phyloP scores from a whole-genome alignment of 2,888 invertebrate genomes.

The Onthophagus sagittarius region DNA sequence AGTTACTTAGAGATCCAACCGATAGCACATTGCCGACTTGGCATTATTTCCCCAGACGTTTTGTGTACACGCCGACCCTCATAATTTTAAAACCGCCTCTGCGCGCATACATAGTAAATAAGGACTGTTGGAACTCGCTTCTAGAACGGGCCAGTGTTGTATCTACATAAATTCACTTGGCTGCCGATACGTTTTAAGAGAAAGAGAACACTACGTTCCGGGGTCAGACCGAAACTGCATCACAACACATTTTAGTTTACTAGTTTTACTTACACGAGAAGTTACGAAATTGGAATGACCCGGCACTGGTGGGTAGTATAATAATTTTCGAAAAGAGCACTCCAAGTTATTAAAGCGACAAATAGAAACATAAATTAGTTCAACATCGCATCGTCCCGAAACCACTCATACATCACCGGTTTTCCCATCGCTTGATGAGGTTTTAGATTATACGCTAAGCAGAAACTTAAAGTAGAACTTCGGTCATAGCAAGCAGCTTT shows the following conservation, averaged over 20 bases:
- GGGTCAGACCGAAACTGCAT: not conserved
- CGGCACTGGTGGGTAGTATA: too few relatives aligned
- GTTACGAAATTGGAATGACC: too few relatives aligned
- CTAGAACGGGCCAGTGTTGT: not conserved
- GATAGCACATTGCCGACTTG: conserved; percentile 1
- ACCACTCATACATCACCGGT: not conserved
- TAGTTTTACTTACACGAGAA: too few relatives aligned
- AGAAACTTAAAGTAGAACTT: not conserved
- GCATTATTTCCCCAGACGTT: conserved; percentile 11
- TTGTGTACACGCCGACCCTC: not conserved
- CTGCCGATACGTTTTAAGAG: too few relatives aligned
- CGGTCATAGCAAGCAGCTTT: not conserved
- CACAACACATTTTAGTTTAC: not conserved
- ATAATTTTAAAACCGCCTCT: conserved; percentile 4
- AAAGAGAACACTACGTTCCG: not conserved
- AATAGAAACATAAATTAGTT: not conserved
- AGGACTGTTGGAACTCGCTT: not conserved
- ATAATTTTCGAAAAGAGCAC: too few relatives aligned
- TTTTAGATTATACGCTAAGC: not conserved
- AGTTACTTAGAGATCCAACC: conserved; percentile 5
- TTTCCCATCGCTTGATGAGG: not conserved
- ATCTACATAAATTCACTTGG: not conserved
- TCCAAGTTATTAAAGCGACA: not conserved
- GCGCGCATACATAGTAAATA: conserved; percentile 9
- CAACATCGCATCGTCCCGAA: not conserved